A percentile compares a stretch with the other conserved stretches of the same genome.
Conservation (phyloP, 2,113 vertebrate genomes). For the Hydropotes inermis region DNA sequence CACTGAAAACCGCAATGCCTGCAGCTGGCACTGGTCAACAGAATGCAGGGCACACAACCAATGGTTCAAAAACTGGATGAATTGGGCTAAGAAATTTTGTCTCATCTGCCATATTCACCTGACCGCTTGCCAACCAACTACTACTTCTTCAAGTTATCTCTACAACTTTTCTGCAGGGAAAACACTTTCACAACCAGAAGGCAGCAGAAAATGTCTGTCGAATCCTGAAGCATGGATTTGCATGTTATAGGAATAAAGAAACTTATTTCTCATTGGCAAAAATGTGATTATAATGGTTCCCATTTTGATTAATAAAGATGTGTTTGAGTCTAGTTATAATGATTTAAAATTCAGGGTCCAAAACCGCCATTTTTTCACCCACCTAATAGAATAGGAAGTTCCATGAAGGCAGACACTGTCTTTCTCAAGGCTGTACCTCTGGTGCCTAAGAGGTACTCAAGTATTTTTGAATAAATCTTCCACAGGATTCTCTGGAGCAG, state of each 20-base stretch:
- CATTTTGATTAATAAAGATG: background rate
- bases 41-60: background rate
- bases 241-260: background rate
- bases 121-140: background rate
- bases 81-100: background rate
- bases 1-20: background rate
- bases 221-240: background rate
- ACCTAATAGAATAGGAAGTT: background rate
- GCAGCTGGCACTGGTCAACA: background rate
- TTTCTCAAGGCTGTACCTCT: background rate
- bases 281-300: background rate
- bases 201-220: background rate
- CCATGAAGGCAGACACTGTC: background rate
- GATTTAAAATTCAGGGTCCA: background rate
- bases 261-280: background rate
- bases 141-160: background rate
- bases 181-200: background rate
- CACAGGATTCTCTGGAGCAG: background rate
- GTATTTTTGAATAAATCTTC: background rate
- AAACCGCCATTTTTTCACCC: background rate
- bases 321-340: background rate
- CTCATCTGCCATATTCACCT: background rate
- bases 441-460: background rate
- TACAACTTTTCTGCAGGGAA: background rate
- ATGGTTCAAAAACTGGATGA: background rate